Evolutionary conservation across 2,113 vertebrate genomes (phyloP), one percentile per base, ranked within the genome.

Genomic region (Lampris incognitus): DNA sequence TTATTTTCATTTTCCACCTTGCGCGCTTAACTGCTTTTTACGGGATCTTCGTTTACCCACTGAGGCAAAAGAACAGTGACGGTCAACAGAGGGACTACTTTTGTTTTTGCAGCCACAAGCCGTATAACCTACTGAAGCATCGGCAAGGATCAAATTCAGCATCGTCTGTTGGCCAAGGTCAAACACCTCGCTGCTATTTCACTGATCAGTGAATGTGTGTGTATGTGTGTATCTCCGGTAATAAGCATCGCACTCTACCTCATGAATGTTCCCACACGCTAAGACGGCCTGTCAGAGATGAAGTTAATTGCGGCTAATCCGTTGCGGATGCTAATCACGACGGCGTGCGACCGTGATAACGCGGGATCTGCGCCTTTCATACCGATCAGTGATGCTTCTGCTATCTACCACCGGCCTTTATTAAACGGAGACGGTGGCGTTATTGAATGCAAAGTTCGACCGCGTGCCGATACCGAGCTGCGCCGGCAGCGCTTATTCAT

Each of bases 301-400:
- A 46, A 13, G 7, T 39, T 79, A 79, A 79, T 79, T 75, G 63
- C 55, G 40, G 48, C 64, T 76, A 65, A 75, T 74, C 40, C 64
- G 65, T 41, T 49, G 41, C 52, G 67, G 46, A 72, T 67, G 57
- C 39, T 57, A 52, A 69, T 73, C 40, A 46, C 40, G 65, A 42
- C 9, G 24, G n/a, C 65, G 69, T 79, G 70, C 63, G 42, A 46
- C 37, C 55, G 42, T 49, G 72, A 71, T 66, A 81, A 71, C 44
- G 11, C 10, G 36, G n/a, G 24, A 48, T 51, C 38, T n/a, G n/a
- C 41, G 13, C 6, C n/a, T 48, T 66, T 49, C 41, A 66, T 62
- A 55, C 63, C 66, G 76, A 78, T 74, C 44, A 46, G 57, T 70
- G 56, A 42, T 48, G 44, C 65, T 67, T 66, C 51, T 3, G 3